phyloP scores from a whole-genome alignment of 2,888 invertebrate genomes.

The Agapetus fuscipes region DNA sequence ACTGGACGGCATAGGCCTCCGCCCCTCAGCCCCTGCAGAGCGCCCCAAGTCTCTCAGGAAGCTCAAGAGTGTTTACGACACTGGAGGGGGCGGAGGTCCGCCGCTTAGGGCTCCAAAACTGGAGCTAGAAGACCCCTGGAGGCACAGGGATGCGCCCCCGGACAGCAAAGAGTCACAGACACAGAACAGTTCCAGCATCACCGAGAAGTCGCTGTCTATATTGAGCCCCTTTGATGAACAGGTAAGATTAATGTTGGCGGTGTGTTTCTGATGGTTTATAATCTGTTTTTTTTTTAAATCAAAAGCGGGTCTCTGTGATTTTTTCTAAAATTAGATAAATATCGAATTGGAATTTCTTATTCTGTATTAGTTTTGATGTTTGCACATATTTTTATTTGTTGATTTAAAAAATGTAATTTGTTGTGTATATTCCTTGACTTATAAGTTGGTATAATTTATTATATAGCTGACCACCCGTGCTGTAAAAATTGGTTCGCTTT shows the following conservation, averaged over 20 bases:
- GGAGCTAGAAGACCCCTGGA: conserved; percentile 32
- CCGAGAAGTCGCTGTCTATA: conserved; percentile 45
- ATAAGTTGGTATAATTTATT: too few species aligned
- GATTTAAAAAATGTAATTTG: too few species aligned
- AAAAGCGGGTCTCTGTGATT: too few species aligned
- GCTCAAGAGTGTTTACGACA: conserved; percentile 64
- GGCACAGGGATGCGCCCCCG: conserved; percentile 27
- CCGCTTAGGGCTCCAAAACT: conserved; percentile 23
- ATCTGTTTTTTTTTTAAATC: too few species aligned
- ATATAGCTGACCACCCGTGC: too few species aligned
- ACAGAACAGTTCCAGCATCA: conserved; percentile 38
- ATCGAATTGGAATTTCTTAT: too few species aligned
- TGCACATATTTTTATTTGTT: too few species aligned
- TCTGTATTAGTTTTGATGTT: too few species aligned
- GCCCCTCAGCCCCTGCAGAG: conserved; percentile 55
- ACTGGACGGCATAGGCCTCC: conserved; percentile 50
- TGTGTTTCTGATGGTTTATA: too few species aligned
- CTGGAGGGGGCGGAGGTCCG: conserved; percentile 21
- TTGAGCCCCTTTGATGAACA: conserved; percentile 84
- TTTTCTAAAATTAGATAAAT: too few species aligned
- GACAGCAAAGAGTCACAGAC: conserved; percentile 43
- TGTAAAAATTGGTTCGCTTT: too few species aligned
- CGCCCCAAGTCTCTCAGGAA: conserved; percentile 67
- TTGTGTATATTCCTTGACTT: too few species aligned
- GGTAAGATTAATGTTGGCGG: conserved; percentile 32